A percentile compares a stretch with the other conserved stretches of the same genome.
These are phyloP conservation scores for Pseudomyrmex sp. DNA, from an alignment of 1,140 invertebrate genomes.

Conservation along the genomic window DNA sequence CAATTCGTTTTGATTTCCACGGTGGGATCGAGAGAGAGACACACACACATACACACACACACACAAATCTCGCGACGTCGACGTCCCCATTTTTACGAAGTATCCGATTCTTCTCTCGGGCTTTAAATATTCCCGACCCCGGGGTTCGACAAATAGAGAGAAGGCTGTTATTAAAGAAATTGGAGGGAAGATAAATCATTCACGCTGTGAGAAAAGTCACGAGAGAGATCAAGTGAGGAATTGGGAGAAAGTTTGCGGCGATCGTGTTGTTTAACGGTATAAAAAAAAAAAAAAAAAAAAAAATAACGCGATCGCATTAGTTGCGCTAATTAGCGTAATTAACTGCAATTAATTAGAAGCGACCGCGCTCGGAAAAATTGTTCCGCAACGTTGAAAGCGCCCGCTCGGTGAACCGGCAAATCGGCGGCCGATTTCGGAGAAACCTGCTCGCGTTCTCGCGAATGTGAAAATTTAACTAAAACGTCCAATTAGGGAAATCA, in stretches of 20 bases:
- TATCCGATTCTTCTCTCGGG: conserved; percentile 3
- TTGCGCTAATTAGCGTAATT: conserved; percentile 78
- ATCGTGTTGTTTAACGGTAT: too few relatives aligned
- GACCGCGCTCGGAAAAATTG: background rate
- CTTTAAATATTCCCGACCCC: background rate
- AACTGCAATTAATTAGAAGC: conserved; percentile 78
- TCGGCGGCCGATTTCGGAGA: background rate
- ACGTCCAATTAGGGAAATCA: conserved; percentile 49
- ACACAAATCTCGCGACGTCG: conserved; percentile 14
- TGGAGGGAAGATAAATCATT: conserved; percentile 8
- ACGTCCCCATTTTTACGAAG: background rate
- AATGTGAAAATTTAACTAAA: conserved; percentile 55
- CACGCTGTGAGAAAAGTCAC: background rate
- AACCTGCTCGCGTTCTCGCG: background rate
- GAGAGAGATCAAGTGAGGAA: background rate
- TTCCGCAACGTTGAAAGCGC: conserved; percentile 5
- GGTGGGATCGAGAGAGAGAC: background rate
- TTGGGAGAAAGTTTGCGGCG: background rate
- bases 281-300: background rate
- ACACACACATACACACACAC: too few relatives aligned
- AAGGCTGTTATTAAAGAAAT: background rate
- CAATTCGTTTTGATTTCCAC: conserved; percentile 42
- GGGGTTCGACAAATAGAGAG: background rate
- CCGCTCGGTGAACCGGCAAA: background rate
- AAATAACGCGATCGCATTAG: conserved; percentile 68